Evolutionary conservation across 2,113 vertebrate species (phyloP).

Genomic region (Boulengeromyrus knoepffleri): DNA sequence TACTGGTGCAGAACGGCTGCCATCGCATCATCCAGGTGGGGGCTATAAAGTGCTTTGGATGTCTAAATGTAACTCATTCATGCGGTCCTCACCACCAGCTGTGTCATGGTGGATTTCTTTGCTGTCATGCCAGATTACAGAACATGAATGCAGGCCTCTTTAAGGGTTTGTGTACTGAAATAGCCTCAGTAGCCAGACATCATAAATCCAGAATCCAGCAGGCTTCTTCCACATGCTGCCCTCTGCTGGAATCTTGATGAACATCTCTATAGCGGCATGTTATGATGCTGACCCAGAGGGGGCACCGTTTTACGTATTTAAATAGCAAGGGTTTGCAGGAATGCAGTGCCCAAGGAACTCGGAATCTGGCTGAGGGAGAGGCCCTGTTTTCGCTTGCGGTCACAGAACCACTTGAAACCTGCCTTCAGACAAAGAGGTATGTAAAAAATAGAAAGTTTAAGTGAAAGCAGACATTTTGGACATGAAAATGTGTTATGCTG

Average conservation of each 20-base stretch:
- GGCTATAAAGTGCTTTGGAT: no score
- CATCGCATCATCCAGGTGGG: no score
- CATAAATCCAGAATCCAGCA: not conserved
- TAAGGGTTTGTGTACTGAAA: not conserved
- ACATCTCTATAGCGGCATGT: not conserved
- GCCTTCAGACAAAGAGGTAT: not conserved
- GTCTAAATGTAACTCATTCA: no score
- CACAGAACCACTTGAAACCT: not conserved
- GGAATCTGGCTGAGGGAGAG: not conserved
- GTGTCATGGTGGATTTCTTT: not conserved
- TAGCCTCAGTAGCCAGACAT: not conserved
- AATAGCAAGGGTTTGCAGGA: not conserved
- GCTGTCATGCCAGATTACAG: not conserved
- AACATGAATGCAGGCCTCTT: not conserved
- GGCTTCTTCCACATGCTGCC: not conserved
- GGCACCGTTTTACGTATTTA: not conserved
- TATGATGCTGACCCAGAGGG: not conserved
- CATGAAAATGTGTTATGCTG: constrained; percentile 2
- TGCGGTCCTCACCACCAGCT: not conserved
- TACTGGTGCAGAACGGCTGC: no score
- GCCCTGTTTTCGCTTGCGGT: constrained; percentile 7
- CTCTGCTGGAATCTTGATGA: not conserved
- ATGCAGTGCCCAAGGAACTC: not conserved
- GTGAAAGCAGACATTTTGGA: not conserved
- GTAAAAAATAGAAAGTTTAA: constrained; percentile 6